Base-by-base conservation (phyloP, 2,113 vertebrate genomes). In the Raja brachyura region DNA sequence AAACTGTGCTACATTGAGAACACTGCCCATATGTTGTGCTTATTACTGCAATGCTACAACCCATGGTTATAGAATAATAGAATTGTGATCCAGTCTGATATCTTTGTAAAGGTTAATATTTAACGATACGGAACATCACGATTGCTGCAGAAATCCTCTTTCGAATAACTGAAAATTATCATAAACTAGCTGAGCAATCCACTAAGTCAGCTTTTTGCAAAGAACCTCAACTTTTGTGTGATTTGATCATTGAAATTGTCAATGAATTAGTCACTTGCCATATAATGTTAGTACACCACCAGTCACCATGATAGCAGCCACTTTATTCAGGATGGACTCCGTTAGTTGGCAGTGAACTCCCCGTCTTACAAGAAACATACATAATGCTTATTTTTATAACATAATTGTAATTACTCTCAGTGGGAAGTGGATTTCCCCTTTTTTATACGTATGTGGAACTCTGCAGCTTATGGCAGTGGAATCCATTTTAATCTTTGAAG, bases 211-310 rank as follows among this genome's bases (percentile, higher is more conserved):
- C 68, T 39, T 25, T n/a, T 48, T 73, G 68, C 9, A 73, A 48
- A 13, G 68, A 28, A 74, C 66, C 66, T 63, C 88, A 86, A 73
- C 66, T 66, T 33, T 10, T 20, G 68, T 92, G 90, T 92, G 68
- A 70, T 92, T 92, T 73, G 33, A 73, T 92, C 22, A 73, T 33
- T 73, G 68, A 25, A 92, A 92, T 92, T 92, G 90, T 92, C 39
- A 22, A 73, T 74, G 66, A 74, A 92, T 73, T 92, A 73, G 18
- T 92, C 66, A 92, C 25, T 92, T 74, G 90, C 33, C 68, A 73
- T 54, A 92, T 73, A 68, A 18, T 48, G 31, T 90, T 48, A 90
- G 66, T 70, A 39, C 90, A 92, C 39, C 54, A 20, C 78, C 54
- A 28, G 81, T 28, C 54, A 56, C 33, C 13, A 5, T 8, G 70